phyloP scores from a whole-genome alignment of 2,888 invertebrate species.

The Tromatobia lineatoria region DNA sequence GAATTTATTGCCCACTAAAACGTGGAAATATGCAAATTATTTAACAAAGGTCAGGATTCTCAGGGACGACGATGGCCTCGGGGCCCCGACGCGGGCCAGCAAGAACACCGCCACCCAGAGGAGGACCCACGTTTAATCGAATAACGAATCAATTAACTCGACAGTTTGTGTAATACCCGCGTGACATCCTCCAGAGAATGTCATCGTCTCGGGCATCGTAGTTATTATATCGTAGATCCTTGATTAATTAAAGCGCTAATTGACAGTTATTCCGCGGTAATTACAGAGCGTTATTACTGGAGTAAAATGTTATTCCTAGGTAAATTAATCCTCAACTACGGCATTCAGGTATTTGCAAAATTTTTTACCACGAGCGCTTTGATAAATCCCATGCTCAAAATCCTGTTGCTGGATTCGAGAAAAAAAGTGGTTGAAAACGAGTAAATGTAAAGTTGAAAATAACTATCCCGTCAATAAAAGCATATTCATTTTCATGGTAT shows the following conservation, averaged over 20 bases:
- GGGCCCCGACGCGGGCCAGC: conserved; percentile 44
- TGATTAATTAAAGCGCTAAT: conserved; percentile 70
- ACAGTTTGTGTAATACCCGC: conserved; percentile 55
- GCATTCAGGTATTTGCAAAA: neutral
- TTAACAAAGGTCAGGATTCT: conserved; percentile 82
- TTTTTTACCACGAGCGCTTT: neutral
- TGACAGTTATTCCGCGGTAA: conserved; percentile 49
- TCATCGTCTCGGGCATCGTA: conserved; percentile 50
- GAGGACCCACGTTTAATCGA: conserved; percentile 62
- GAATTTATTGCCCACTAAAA: conserved; percentile 83
- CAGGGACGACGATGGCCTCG: conserved; percentile 71
- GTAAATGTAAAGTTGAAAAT: neutral
- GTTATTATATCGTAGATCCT: conserved; percentile 49
- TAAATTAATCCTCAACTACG: neutral
- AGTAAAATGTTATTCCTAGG: neutral
- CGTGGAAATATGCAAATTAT: conserved; percentile 82
- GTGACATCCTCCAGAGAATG: conserved; percentile 23
- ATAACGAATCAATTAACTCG: conserved; percentile 72
- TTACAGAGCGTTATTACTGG: conserved; percentile 33
- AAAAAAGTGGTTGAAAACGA: neutral
- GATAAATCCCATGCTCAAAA: neutral
- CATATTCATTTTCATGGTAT: too few species aligned
- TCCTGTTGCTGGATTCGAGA: neutral
- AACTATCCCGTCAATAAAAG: too few species aligned
- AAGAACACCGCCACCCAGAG: conserved; percentile 30